phyloP scores from a whole-genome alignment of 53 echinoderm and acorn worm species.

The Patiria pectinifera region DNA sequence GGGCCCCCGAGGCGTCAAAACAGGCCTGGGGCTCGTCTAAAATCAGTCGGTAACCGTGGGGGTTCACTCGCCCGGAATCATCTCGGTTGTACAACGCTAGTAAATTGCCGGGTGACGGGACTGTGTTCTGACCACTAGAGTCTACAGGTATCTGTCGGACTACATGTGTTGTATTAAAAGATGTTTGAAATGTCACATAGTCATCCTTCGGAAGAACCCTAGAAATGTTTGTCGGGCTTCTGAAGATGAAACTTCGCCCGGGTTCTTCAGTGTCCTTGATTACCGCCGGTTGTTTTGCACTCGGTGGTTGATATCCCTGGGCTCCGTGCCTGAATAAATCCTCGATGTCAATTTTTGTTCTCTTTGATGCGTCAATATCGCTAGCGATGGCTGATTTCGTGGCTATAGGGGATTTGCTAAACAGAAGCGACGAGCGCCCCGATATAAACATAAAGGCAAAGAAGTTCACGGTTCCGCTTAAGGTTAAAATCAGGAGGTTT shows the following conservation, averaged over 20 bases:
- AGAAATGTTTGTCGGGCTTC: not conserved
- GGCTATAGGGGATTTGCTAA: constrained; percentile 13
- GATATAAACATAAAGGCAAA: constrained; percentile 74
- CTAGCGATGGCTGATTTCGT: not conserved
- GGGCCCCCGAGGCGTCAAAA: constrained; percentile 71
- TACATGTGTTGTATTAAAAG: not conserved
- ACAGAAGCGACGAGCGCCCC: constrained; percentile 63
- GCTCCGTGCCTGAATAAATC: not conserved
- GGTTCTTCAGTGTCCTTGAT: not conserved
- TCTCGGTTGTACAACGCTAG: constrained; percentile 3
- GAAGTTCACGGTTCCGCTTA: constrained; percentile 75
- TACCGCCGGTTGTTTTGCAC: not conserved
- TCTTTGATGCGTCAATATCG: not conserved
- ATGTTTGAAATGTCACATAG: not conserved
- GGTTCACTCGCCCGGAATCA: constrained; percentile 58
- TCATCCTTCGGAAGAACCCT: too few species aligned
- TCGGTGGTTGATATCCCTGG: not conserved
- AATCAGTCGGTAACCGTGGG: constrained; percentile 80
- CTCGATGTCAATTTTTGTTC: not conserved
- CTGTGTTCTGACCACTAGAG: not conserved
- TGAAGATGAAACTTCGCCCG: not conserved
- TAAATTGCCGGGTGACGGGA: not conserved
- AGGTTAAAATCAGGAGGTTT: constrained; percentile 71
- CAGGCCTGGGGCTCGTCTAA: constrained; percentile 93
- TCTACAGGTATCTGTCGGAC: not conserved